Evolutionary conservation across 2,888 invertebrate genomes (phyloP), one percentile per base, ranked within the genome.

Genomic region (Girardia tigrina): DNA sequence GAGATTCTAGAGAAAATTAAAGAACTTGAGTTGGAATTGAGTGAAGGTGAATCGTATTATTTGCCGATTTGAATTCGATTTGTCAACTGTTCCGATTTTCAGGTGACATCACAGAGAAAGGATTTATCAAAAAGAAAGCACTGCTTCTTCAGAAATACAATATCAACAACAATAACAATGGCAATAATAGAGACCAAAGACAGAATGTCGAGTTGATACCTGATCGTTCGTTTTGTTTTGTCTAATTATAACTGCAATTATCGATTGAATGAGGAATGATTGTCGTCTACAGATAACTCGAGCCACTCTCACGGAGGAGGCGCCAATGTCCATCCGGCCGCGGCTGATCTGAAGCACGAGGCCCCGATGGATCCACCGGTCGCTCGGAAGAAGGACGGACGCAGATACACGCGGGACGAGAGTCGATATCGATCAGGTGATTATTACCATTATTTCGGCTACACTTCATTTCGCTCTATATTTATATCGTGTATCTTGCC

Each of bases 101-200:
- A 97, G 97, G 97, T 86, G 97, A 98, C 87, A 97, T 98, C 84
- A 98, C 98, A 83, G 95, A 95, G 86, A 98, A 98, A 86, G 97
- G 97, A 81, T 98, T 94, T 88, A 95, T 97, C 85, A 98, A 98
- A 89, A 98, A 98, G 86, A 88, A 90, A 82, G 88, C 90, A 78
- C 89, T 92, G 81, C 88, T 98, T 80, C 88, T 98, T 81, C 89
- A 90, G 79, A 94, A 56, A 16, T 56, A 56, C n/a, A 56, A 16
- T 23, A 56, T n/a, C n/a, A n/a, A n/a, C n/a, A n/a, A n/a, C n/a
- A n/a, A n/a, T n/a, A n/a, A n/a, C n/a, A n/a, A n/a, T n/a, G n/a
- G n/a, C n/a, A n/a, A n/a, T n/a, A n/a, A n/a, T n/a, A n/a, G n/a
- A n/a, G n/a, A n/a, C n/a, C n/a, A n/a, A n/a, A n/a, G n/a, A n/a